Percentiles rank a stretch among this genome's conserved stretches.
These are phyloP conservation scores for Poecilia velifera DNA, from an alignment of 2,797 vertebrate genomes.

Conservation along the genomic window DNA sequence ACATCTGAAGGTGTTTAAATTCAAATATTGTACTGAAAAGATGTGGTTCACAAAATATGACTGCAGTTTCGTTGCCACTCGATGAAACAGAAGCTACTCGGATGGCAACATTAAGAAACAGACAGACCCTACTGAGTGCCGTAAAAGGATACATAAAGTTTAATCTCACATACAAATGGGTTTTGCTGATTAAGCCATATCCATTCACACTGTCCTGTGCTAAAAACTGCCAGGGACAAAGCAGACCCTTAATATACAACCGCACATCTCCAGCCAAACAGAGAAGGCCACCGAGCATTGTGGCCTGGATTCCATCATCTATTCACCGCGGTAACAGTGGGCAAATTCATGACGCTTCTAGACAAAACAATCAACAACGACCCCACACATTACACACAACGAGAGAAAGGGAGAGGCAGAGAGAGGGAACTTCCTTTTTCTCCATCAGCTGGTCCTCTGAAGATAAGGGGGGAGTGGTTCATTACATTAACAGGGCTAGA, in stretches of 20 bases:
- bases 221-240: constrained; percentile 20
- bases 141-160: constrained; percentile 9
- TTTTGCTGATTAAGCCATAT: constrained; percentile 7
- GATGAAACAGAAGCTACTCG: not conserved
- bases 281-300: constrained; percentile 68
- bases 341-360: constrained; percentile 72
- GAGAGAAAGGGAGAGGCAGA: constrained; percentile 1
- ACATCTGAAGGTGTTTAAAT: not conserved
- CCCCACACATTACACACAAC: constrained; percentile 9
- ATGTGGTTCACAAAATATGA: not conserved
- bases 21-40: not conserved
- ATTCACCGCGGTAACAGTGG: constrained; percentile 65
- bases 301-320: constrained; percentile 59
- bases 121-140: not conserved
- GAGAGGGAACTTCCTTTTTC: constrained; percentile 33
- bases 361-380: constrained; percentile 64
- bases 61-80: not conserved
- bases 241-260: constrained; percentile 21
- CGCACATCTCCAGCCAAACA: constrained; percentile 33
- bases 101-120: not conserved
- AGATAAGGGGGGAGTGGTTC: constrained; percentile 68
- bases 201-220: constrained; percentile 18
- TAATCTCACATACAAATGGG: not conserved
- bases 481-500: constrained; percentile 57
- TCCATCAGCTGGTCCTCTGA: constrained; percentile 62